Evolutionary conservation across 2,888 invertebrate genomes (phyloP).

Genomic region (Omphaloscelis lunosa): DNA sequence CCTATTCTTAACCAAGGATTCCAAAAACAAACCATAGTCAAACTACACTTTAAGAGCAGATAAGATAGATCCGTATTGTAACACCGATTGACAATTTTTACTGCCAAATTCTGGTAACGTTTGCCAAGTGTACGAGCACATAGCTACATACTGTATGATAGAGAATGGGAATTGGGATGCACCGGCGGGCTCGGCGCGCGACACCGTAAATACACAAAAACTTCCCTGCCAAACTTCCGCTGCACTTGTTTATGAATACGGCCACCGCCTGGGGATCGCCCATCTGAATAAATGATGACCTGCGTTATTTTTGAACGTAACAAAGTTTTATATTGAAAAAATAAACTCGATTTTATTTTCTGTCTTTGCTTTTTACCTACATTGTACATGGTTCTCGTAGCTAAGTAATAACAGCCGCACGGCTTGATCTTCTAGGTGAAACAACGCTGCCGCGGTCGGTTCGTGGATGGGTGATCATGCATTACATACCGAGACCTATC

Average conservation of each 20-base stretch:
- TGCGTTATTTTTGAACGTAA: constrained; percentile 66
- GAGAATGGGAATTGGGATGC: constrained; percentile 76
- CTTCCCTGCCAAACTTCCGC: constrained; percentile 85
- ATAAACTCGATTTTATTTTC: constrained; percentile 41
- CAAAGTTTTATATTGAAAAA: constrained; percentile 65
- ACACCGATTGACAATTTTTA: constrained; percentile 65
- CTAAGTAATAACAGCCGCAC: not conserved
- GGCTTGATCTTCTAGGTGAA: not conserved
- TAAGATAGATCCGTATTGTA: constrained; percentile 59
- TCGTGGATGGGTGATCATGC: not conserved
- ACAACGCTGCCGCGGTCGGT: not conserved
- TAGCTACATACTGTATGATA: constrained; percentile 69
- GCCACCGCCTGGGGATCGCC: constrained; percentile 76
- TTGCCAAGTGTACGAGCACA: constrained; percentile 76
- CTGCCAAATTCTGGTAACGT: constrained; percentile 72
- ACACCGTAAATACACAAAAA: constrained; percentile 86
- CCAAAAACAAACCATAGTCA: constrained; percentile 34
- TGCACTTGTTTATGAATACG: constrained; percentile 87
- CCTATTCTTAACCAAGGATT: not conserved
- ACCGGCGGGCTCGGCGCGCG: constrained; percentile 71
- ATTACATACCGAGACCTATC: not conserved
- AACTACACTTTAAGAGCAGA: constrained; percentile 54
- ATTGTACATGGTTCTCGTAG: not conserved
- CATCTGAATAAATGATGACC: constrained; percentile 77
- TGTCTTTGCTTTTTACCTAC: not conserved